These are phyloP conservation scores for Brachypalpus laphriformis DNA, from an alignment of 2,888 invertebrate genomes.

Conservation along the genomic window DNA sequence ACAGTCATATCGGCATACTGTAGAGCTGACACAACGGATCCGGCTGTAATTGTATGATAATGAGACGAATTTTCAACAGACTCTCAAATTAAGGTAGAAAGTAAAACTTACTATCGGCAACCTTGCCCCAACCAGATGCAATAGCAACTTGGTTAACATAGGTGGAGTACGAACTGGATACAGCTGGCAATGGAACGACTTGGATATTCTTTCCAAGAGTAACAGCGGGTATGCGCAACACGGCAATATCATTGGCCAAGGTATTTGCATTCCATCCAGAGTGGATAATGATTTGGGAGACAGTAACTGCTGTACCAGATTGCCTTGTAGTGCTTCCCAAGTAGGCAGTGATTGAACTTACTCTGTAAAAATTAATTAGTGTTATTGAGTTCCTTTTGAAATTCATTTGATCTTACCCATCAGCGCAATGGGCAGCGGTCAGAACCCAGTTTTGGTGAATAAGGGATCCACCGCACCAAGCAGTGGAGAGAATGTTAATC, in stretches of 20 bases:
- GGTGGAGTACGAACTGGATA: constrained; percentile 72
- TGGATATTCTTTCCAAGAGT: not conserved
- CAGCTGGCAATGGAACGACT: constrained; percentile 75
- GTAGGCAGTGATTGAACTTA: constrained; percentile 74
- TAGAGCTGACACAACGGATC: constrained; percentile 79
- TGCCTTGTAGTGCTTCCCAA: constrained; percentile 75
- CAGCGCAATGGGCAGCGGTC: constrained; percentile 77
- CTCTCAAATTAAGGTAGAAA: not conserved
- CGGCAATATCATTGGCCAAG: constrained; percentile 77
- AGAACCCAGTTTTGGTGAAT: constrained; percentile 75
- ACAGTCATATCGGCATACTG: constrained; percentile 78
- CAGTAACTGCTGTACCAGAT: constrained; percentile 67
- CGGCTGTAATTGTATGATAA: constrained; percentile 71
- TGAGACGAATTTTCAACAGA: not conserved
- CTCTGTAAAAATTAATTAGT: constrained; percentile 52
- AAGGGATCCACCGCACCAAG: constrained; percentile 77
- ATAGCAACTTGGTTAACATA: constrained; percentile 75
- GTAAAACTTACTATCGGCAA: constrained; percentile 75
- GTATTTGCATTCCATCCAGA: constrained; percentile 70
- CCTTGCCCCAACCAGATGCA: constrained; percentile 80
- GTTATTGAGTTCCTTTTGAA: not conserved
- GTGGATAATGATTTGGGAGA: constrained; percentile 63
- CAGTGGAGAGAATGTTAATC: not conserved
- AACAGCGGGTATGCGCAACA: constrained; percentile 22
- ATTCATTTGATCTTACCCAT: constrained; percentile 39